phyloP scores from a whole-genome alignment of 1,140 invertebrate species.

The Plectrocnemia conspersa region DNA sequence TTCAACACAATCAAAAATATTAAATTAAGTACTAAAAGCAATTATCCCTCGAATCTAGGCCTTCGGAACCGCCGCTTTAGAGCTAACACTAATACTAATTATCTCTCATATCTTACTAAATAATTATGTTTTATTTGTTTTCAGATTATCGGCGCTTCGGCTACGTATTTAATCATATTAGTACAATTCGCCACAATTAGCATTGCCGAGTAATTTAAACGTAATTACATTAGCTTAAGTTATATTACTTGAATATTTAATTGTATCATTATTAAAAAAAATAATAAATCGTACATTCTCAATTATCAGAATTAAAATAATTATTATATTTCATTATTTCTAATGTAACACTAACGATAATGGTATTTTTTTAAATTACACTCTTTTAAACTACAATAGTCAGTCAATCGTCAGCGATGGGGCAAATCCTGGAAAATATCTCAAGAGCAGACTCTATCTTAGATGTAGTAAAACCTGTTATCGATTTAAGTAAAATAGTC shows the following conservation, averaged over 20 bases:
- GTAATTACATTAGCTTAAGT: neutral
- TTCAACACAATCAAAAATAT: no score
- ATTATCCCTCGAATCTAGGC: no score
- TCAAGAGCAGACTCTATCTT: no score
- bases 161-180: constrained; percentile 7
- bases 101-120: neutral
- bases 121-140: neutral
- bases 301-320: neutral
- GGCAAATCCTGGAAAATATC: no score
- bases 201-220: neutral
- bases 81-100: neutral
- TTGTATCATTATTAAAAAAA: no score
- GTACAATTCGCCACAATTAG: constrained; percentile 8
- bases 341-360: neutral
- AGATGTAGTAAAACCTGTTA: no score
- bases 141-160: constrained; percentile 13
- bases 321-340: neutral
- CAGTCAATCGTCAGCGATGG: no score
- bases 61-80: no score
- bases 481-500: no score
- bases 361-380: neutral
- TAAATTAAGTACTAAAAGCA: no score
- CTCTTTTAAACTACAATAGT: no score
- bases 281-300: no score
- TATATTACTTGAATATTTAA: neutral